Percentiles rank a stretch among this genome's conserved stretches.
Evolutionary conservation across 2,797 vertebrate species (phyloP).

Genomic region (Mormyrops attenuatus): DNA sequence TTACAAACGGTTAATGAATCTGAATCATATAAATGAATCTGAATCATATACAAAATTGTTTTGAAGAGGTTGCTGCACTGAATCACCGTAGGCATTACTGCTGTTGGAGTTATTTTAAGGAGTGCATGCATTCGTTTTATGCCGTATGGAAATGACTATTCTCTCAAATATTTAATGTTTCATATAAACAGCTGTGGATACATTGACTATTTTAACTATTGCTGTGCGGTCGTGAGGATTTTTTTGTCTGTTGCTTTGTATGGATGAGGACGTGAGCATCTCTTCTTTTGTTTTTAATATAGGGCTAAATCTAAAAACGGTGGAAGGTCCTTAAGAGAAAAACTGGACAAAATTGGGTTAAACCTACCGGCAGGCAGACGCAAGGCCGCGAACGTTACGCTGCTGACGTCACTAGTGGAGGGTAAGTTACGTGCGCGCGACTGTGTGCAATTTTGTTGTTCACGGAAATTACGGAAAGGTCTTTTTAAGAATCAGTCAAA

Average conservation of each 20-base stretch:
- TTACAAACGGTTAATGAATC: neutral
- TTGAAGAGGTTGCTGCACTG: neutral
- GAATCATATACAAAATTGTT: neutral
- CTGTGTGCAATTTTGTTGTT: conserved; percentile 50
- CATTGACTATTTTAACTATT: neutral
- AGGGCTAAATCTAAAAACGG: conserved; percentile 99
- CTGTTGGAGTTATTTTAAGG: neutral
- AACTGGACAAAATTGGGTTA: conserved; percentile 99
- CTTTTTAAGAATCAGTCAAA: conserved; percentile 59
- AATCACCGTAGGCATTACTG: neutral
- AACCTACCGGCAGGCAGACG: conserved; percentile 97
- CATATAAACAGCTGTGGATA: neutral
- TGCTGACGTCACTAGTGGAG: conserved; percentile 95
- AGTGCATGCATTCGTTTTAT: neutral
- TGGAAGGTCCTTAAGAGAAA: conserved; percentile 95
- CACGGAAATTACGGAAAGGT: conserved; percentile 45
- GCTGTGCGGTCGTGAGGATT: neutral
- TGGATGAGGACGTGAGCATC: neutral
- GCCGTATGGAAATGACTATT: neutral
- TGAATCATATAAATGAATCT: neutral
- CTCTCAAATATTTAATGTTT: neutral
- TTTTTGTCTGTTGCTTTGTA: neutral
- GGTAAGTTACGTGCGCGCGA: conserved; percentile 66
- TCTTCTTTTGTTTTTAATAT: conserved; percentile 24
- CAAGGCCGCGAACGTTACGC: conserved; percentile 96